Evolutionary conservation across 2,113 vertebrate species (phyloP).

Genomic region (Lethenteron reissneri): DNA sequence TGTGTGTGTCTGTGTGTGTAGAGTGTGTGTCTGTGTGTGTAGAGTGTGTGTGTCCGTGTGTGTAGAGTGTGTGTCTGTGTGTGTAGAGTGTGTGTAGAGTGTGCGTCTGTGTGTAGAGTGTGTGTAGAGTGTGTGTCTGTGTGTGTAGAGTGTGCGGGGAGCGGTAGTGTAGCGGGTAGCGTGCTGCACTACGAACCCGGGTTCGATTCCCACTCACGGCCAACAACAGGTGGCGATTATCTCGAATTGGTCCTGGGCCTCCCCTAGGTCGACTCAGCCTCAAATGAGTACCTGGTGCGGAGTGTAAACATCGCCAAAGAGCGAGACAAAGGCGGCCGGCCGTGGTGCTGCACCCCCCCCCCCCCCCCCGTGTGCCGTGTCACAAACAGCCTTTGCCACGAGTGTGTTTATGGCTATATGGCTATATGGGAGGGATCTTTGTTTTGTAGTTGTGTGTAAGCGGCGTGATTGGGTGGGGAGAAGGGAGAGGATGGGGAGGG

Average conservation of each 20-base stretch:
- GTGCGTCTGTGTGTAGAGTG: neutral
- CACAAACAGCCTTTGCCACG: constrained; percentile 7
- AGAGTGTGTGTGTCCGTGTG: neutral
- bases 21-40: too few relatives aligned
- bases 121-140: neutral
- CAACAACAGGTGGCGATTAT: too few relatives aligned
- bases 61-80: neutral
- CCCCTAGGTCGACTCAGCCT: too few relatives aligned
- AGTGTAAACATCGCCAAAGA: too few relatives aligned
- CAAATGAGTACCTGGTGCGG: too few relatives aligned
- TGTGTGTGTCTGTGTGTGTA: too few relatives aligned
- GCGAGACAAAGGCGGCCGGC: too few relatives aligned
- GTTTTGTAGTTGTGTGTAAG: neutral
- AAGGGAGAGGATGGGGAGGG: neutral
- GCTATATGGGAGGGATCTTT: neutral
- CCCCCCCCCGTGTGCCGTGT: constrained; percentile 6
- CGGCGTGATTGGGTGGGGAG: neutral
- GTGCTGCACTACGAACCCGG: too few relatives aligned
- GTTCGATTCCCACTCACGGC: too few relatives aligned
- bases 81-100: neutral
- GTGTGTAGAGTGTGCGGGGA: too few relatives aligned
- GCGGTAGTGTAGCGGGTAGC: too few relatives aligned
- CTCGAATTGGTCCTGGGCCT: too few relatives aligned
- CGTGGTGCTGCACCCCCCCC: constrained; percentile 2
- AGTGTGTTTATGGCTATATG: neutral